Evolutionary conservation across 2,797 vertebrate species (phyloP).

Genomic region (Pseudopleuronectes americanus): DNA sequence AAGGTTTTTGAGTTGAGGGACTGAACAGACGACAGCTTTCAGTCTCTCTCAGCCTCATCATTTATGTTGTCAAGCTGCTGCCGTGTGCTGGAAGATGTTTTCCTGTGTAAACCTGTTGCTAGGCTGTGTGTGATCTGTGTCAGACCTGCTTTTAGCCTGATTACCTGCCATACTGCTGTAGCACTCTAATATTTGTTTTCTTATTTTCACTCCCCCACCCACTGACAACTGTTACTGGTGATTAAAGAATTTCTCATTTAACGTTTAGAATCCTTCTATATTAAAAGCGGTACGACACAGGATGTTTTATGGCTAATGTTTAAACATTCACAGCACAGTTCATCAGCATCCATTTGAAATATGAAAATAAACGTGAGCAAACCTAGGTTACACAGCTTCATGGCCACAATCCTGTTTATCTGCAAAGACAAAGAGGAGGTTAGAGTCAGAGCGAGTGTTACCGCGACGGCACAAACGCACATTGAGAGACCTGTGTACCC

Average conservation of each 20-base stretch:
- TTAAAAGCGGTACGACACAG: not conserved
- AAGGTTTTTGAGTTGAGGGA: not conserved
- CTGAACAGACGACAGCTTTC: not conserved
- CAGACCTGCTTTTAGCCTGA: slow-evolving; percentile 16
- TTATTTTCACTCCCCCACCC: not conserved
- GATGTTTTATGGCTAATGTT: not conserved
- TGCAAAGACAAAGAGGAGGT: slow-evolving; percentile 66
- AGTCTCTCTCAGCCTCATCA: not conserved
- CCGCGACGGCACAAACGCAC: not conserved
- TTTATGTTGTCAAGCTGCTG: not conserved
- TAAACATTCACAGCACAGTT: not conserved
- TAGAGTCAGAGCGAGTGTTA: not conserved
- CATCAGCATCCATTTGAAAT: not conserved
- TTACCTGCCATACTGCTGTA: slow-evolving; percentile 1
- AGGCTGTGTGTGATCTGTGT: slow-evolving; percentile 1
- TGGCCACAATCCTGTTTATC: slow-evolving; percentile 89
- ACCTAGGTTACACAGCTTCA: slow-evolving; percentile 91
- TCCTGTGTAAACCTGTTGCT: not conserved
- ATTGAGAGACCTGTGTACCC: slow-evolving; percentile 76
- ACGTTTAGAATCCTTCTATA: not conserved
- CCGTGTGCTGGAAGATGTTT: not conserved
- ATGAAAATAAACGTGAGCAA: slow-evolving; percentile 44
- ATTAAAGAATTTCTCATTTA: not conserved
- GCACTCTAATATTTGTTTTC: not conserved
- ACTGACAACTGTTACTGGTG: not conserved